Evolutionary conservation across 1,140 invertebrate genomes (phyloP), one percentile per base, ranked within the genome.

Genomic region (Theocolax elegans): DNA sequence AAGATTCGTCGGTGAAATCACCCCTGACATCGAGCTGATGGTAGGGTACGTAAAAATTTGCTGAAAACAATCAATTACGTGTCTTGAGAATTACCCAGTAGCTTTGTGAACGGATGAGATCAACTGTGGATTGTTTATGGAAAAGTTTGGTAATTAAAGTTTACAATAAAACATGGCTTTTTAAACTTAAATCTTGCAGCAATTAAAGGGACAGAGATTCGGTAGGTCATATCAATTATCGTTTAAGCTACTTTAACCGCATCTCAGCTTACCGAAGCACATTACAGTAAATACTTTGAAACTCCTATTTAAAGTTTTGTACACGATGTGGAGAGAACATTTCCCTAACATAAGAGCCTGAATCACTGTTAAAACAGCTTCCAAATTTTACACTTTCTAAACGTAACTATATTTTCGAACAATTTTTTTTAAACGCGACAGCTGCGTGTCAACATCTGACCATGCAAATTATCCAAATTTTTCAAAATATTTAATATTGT

Each of bases 1-100:
- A 68, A 97, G 88, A 79, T 95, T 96, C 69, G 94, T 96, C 63
- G 95, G 94, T 80, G 93, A 95, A 79, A 96, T 95, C 73, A 95
- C 93, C 53, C 94, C 94, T 74, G 92, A 91, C 77, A 93, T 93
- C 77, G 93, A 91, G 77, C 92, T 90, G 84, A 92, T 92, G 80
- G 88, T 92, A 60, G 93, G 91, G 84, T 95, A 97, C 74, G 93
- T 95, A 87, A 97, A 95, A 71, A 97, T 90, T 95, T 97, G 89
- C 54, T 86, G 75, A 13, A n/a, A 40, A 68, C 17, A 44, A n/a
- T n/a, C n/a, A n/a, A n/a, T n/a, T n/a, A n/a, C n/a, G n/a, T n/a
- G n/a, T n/a, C n/a, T n/a, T n/a, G n/a, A n/a, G n/a, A n/a, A n/a
- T n/a, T n/a, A n/a, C n/a, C n/a, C n/a, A n/a, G n/a, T n/a, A n/a